Percentiles rank a stretch among this genome's conserved stretches.
These are phyloP conservation scores for Mobula hypostoma DNA, from an alignment of 2,113 vertebrate genomes.

Conservation along the genomic window DNA sequence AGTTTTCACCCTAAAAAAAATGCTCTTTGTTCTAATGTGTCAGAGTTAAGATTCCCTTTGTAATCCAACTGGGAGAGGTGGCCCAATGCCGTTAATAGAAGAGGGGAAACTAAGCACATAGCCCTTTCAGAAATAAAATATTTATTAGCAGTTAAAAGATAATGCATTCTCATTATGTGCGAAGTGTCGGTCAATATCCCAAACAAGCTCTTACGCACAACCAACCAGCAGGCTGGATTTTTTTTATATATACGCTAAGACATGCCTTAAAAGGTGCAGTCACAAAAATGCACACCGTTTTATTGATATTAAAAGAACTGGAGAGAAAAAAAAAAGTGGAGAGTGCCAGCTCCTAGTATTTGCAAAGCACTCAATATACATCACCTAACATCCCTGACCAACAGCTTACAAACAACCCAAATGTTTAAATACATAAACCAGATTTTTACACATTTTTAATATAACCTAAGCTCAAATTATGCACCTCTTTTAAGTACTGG, in stretches of 20 bases:
- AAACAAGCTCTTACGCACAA: slow-evolving; percentile 45
- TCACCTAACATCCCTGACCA: slow-evolving; percentile 1
- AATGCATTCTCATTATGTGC: slow-evolving; percentile 56
- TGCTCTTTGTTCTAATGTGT: neutral
- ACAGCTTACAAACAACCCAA: slow-evolving; percentile 20
- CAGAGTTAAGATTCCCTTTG: slow-evolving; percentile 30
- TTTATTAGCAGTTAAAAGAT: slow-evolving; percentile 73
- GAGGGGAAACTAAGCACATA: slow-evolving; percentile 19
- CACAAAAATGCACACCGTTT: slow-evolving; percentile 31
- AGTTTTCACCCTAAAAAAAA: neutral
- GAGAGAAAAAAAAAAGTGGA: neutral
- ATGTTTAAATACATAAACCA: slow-evolving; percentile 1
- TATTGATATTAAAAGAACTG: neutral
- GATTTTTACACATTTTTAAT: slow-evolving; percentile 17
- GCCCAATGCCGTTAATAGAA: slow-evolving; percentile 25
- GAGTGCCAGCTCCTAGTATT: slow-evolving; percentile 30
- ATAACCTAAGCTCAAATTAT: slow-evolving; percentile 27
- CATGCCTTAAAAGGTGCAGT: slow-evolving; percentile 32
- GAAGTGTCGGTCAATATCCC: slow-evolving; percentile 53
- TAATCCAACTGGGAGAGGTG: neutral
- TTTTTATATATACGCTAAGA: neutral
- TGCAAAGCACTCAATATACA: neutral
- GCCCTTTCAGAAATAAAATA: slow-evolving; percentile 34
- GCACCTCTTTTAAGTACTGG: neutral
- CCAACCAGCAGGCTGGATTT: neutral